A percentile compares a stretch with the other conserved stretches of the same genome.
phyloP scores from a whole-genome alignment of 2,113 vertebrate species.

The Pedionomus torquatus region DNA sequence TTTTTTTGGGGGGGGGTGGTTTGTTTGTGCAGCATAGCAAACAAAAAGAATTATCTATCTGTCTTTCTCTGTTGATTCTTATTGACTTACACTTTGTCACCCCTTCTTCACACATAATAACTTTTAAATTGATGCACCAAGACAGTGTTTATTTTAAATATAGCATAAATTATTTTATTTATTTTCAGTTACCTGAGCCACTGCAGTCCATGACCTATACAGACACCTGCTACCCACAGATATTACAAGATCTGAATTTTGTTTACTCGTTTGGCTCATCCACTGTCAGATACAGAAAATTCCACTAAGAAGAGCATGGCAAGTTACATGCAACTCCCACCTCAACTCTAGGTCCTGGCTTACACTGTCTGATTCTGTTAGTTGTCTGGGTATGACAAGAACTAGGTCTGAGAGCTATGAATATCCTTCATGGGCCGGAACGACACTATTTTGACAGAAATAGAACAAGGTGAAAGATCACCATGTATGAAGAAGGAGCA shows the following conservation, averaged over 20 bases:
- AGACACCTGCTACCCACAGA: background rate
- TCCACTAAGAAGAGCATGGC: background rate
- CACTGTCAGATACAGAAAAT: background rate
- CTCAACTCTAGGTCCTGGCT: background rate
- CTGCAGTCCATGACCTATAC: background rate
- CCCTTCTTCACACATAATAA: background rate
- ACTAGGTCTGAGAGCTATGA: background rate
- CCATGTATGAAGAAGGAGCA: background rate
- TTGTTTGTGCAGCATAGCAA: background rate
- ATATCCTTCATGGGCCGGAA: background rate
- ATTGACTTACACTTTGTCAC: background rate
- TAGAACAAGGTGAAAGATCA: background rate
- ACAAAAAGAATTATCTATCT: background rate
- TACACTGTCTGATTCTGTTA: background rate
- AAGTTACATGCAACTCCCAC: background rate
- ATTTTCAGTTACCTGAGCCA: background rate
- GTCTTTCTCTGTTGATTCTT: background rate
- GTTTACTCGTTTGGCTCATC: background rate
- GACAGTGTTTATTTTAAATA: background rate
- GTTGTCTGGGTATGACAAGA: background rate
- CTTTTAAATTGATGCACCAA: background rate
- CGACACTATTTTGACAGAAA: background rate
- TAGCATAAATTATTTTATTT: background rate
- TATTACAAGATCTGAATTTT: background rate
- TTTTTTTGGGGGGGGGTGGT: no score